Evolutionary conservation across 1,140 invertebrate genomes (phyloP), one percentile per base, ranked within the genome.

Genomic region (Brevipalpus yothersi): DNA sequence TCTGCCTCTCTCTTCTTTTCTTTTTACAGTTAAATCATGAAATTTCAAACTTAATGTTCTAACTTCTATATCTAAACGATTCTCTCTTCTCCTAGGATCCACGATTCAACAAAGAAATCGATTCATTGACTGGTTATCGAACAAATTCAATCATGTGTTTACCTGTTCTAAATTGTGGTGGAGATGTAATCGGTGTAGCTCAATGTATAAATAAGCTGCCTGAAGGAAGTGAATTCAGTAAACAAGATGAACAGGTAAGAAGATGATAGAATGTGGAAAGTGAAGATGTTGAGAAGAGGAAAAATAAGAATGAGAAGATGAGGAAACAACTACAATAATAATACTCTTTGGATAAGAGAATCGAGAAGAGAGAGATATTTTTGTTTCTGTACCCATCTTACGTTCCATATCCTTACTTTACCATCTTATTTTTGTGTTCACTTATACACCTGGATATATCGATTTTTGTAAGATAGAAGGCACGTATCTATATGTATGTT

Each of bases 151-250:
- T 96, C 58, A 76, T 95, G 5, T 91, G 84, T 67, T 85, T 93
- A 81, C 90, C 92, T 8, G 92, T 96, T 63, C 90, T 87, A 70
- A 93, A 93, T 73, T 87, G 86, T 68, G 85, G 91, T 65, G 90
- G 89, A 0, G 86, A 91, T 65, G 90, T 95, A 0, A 90, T 96
- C 62, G 92, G 90, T 4, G 90, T 95, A 0, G 90, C 90, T 41
- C 89, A 96, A 76, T 91, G 94, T 63, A 91, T 96, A 64, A 96
- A 95, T 71, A 95, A 95, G 75, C 87, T 83, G 53, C 81, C 86
- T 69, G 83, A 79, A 69, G 80, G 79, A 63, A 79, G 83, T 67
- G 81, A 86, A 66, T 96, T 95, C 70, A 87, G 83, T 1, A 75
- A 82, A 8, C 80, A 81, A 62, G 91, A 96, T 69, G 84, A 93